Evolutionary conservation across 2,797 vertebrate genomes (phyloP).

Genomic region (Steatocranus sp.): DNA sequence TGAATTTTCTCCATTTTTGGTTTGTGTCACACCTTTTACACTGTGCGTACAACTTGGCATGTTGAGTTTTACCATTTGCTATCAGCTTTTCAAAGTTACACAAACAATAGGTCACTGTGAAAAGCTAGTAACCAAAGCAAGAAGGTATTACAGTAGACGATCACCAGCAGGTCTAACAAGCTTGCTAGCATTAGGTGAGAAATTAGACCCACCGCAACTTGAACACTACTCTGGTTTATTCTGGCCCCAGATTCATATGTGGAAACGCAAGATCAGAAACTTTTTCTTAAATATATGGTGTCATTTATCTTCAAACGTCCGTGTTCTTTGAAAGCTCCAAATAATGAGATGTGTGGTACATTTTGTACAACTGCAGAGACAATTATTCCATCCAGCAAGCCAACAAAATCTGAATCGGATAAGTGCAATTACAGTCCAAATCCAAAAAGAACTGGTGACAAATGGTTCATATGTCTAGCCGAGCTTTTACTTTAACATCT

Average conservation of each 20-base stretch:
- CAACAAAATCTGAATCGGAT: background rate
- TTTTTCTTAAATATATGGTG: background rate
- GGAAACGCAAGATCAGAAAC: background rate
- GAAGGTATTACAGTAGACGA: background rate
- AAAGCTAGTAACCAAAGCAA: background rate
- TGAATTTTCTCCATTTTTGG: background rate
- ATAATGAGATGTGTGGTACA: background rate
- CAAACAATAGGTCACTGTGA: background rate
- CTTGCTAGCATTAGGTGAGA: background rate
- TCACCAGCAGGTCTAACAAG: background rate
- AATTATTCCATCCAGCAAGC: background rate
- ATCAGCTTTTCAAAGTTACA: background rate
- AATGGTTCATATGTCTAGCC: background rate
- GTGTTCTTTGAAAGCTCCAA: background rate
- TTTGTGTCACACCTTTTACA: background rate
- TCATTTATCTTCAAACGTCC: background rate
- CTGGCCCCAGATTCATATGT: background rate
- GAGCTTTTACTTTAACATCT: background rate
- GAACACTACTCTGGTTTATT: background rate
- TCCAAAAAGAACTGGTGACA: background rate
- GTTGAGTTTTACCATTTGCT: background rate
- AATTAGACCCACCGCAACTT: background rate
- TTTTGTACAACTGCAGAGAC: background rate
- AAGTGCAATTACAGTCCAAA: background rate
- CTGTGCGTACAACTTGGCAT: background rate